Base-by-base conservation (phyloP, 2,113 vertebrate genomes). In the Aramus guarauna region DNA sequence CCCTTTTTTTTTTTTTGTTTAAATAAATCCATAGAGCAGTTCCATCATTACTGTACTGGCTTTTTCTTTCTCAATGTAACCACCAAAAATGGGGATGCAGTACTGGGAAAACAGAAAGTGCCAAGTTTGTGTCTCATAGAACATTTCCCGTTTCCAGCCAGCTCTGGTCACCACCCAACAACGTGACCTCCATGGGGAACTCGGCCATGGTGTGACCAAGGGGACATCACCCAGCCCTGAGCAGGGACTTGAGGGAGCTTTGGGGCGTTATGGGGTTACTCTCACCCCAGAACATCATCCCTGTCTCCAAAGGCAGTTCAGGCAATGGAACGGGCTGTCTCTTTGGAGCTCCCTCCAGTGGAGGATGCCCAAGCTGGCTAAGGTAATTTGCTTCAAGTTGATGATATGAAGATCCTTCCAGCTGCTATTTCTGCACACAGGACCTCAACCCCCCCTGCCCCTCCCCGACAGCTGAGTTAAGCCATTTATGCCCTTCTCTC, bases 121-220 rank as follows among this genome's bases (percentile, higher is more conserved):
- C 22, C 14, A 36, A 9, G 6, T 19, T 79, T 83, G 75, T 12
- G 7, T 36, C 78, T 74, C 1, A 0, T 4, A 36, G 59, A 68
- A 32, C 9, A 17, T 37, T 34, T 50, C 36, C 24, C 26, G 8
- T 47, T 56, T 36, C 48, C 74, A 53, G 41, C 10, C 79, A 80
- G 39, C 50, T 79, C 94, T 60, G 63, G 18, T 18, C 60, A 62
- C 36, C 58, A 29, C n/a, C 23, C 36, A 37, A 41, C 52, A 58
- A 2, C 0, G 3, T 12, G 34, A 82, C 22, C 29, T 12, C 10
- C 0, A 13, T 0, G 16, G 23, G 37, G 11, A 89, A 2, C n/a
- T 16, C 2, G 0, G 30, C 16, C 0, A 0, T 29, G 41, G 7
- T 13, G 71, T 15, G 30, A 78, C 24, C 71, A 13, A 22, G 41